phyloP scores from a whole-genome alignment of 2,888 invertebrate species.

The Drosophila phalerata region DNA sequence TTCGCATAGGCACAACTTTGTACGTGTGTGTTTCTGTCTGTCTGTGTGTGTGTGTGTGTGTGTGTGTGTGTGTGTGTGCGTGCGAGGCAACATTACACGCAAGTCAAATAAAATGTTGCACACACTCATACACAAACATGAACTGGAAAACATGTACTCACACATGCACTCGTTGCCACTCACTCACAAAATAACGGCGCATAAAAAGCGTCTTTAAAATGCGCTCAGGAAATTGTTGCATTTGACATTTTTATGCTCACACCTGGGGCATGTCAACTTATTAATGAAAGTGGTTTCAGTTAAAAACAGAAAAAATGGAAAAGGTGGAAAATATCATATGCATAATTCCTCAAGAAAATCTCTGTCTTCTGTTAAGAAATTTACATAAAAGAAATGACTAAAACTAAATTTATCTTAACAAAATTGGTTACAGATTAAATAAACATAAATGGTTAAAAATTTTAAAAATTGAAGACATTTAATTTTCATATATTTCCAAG shows the following conservation, averaged over 20 bases:
- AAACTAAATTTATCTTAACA: too few species aligned
- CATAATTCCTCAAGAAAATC: too few species aligned
- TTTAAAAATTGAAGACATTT: too few species aligned
- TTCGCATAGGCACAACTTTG: constrained; percentile 52
- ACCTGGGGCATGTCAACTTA: neutral
- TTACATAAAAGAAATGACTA: too few species aligned
- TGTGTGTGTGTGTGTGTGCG: constrained; percentile 13
- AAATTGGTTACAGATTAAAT: too few species aligned
- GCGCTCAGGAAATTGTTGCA: constrained; percentile 77
- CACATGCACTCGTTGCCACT: constrained; percentile 52
- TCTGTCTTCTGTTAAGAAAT: too few species aligned
- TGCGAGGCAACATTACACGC: constrained; percentile 66
- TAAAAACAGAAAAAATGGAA: neutral
- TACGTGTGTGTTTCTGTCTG: constrained; percentile 29
- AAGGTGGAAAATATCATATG: too few species aligned
- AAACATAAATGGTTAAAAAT: too few species aligned
- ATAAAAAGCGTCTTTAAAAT: constrained; percentile 78
- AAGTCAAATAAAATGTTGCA: constrained; percentile 73
- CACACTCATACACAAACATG: constrained; percentile 26
- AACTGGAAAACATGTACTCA: constrained; percentile 16
- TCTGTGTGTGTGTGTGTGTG: constrained; percentile 12
- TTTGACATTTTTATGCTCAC: constrained; percentile 66
- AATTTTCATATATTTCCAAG: too few species aligned
- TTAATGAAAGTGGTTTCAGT: constrained; percentile 1
- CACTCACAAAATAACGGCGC: constrained; percentile 70